Conservation (phyloP, 2,113 vertebrate species). For the Mola mola region DNA sequence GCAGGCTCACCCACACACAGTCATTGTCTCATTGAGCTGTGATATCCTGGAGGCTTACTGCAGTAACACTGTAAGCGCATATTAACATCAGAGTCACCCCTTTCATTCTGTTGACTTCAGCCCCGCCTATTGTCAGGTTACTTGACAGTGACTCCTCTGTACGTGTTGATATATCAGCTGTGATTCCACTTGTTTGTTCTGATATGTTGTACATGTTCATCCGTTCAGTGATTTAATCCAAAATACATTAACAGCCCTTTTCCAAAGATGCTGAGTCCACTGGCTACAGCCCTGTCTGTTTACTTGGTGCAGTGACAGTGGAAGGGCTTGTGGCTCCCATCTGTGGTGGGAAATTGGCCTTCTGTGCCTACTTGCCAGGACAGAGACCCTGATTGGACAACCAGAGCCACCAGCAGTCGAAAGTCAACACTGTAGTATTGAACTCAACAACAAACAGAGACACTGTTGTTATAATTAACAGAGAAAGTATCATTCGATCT, state of each 20-base stretch:
- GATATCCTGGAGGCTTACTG: constrained; percentile 57
- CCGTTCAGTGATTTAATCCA: constrained; percentile 4
- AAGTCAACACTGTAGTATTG: not conserved
- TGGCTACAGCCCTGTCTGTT: constrained; percentile 22
- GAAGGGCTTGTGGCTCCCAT: constrained; percentile 37
- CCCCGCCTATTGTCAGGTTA: too few relatives aligned
- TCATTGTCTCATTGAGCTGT: constrained; percentile 37
- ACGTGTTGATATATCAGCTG: too few relatives aligned
- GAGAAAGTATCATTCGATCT: too few relatives aligned
- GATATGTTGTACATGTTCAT: constrained; percentile 32
- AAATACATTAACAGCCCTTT: not conserved
- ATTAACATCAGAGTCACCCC: too few relatives aligned
- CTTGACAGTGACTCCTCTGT: too few relatives aligned
- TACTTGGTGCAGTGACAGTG: constrained; percentile 3
- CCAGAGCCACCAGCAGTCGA: constrained; percentile 5
- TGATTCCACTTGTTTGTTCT: too few relatives aligned
- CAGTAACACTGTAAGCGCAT: too few relatives aligned
- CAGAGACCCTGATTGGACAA: constrained; percentile 19
- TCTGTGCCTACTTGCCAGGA: too few relatives aligned
- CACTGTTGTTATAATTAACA: too few relatives aligned
- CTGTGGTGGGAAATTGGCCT: too few relatives aligned
- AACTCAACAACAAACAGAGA: too few relatives aligned
- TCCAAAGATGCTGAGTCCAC: constrained; percentile 17
- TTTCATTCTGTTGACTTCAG: too few relatives aligned
- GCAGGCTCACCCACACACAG: constrained; percentile 27